Evolutionary conservation across 1,140 invertebrate species (phyloP), one percentile per base, ranked within the genome.

Genomic region (Calephelis nemesis): DNA sequence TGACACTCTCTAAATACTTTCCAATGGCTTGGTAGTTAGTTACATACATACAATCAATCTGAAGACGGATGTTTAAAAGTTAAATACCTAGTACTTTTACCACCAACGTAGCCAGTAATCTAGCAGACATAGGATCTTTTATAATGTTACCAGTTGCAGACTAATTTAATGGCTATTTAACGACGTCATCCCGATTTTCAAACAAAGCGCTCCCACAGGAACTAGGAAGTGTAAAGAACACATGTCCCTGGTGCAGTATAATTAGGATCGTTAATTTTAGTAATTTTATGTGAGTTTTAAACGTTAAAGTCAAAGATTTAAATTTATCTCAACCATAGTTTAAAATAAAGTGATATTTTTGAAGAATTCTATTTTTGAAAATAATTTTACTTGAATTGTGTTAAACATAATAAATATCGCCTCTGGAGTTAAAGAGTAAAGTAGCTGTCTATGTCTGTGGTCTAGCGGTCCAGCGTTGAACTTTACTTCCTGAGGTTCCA

Each of bases 261-360:
- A 68, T 68, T 68, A 68, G 50, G 13, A 7, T 52, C 15, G 50
- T 39, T 47, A 52, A 52, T 52, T 52, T 15, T 52, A 52, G 13
- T 10, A 7, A 63, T 69, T 69, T 69, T 69, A 69, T 69, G 30
- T 49, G 47, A 62, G 52, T 69, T 65, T 69, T 69, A 65, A 62
- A 69, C 62, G 68, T 69, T 60, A 60, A 64, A 62, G 13, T 54
- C 49, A 58, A 13, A 58, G 50, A 52, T 52, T 52, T 52, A 19
- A 19, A 15, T 19, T 15, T 52, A 52, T 19, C 19, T 52, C 10
- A 13, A 52, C 13, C 13, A 4, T 7, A 7, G 19, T 8, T 52
- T 4, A 52, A 19, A 52, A 19, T 52, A 19, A 52, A 8, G 13
- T 52, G 15, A 19, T 52, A 19, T 52, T 52, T 52, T 52, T 63